phyloP scores from a whole-genome alignment of 2,888 invertebrate genomes.

The Spisula subtruncata region DNA sequence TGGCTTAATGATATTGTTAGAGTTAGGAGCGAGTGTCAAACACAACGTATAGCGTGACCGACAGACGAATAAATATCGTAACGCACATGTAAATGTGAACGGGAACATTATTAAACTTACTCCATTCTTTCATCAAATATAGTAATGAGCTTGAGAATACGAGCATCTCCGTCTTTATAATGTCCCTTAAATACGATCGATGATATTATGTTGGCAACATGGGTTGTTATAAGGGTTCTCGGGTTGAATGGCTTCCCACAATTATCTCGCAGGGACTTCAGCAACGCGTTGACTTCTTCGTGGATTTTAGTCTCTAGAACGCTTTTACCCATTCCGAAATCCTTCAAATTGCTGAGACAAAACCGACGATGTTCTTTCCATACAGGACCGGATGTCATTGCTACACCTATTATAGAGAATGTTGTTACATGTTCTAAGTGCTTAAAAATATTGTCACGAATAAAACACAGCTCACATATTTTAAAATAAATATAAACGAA shows the following conservation, averaged over 20 bases:
- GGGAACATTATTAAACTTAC: neutral
- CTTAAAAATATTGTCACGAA: too few species aligned
- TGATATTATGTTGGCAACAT: constrained; percentile 58
- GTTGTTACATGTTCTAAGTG: too few species aligned
- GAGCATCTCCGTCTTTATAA: constrained; percentile 49
- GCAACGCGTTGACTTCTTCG: constrained; percentile 37
- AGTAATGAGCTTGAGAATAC: constrained; percentile 31
- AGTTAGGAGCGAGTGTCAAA: too few species aligned
- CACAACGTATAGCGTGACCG: too few species aligned
- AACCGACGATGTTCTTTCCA: constrained; percentile 59
- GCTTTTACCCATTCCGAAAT: constrained; percentile 61
- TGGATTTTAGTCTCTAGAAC: constrained; percentile 52
- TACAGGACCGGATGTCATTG: neutral
- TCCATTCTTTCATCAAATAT: constrained; percentile 34
- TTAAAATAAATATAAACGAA: too few species aligned
- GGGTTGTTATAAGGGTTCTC: constrained; percentile 32
- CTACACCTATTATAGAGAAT: neutral
- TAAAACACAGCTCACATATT: too few species aligned
- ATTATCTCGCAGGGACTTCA: constrained; percentile 30
- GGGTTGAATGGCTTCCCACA: constrained; percentile 47
- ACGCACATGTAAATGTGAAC: too few species aligned
- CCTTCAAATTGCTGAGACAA: constrained; percentile 42
- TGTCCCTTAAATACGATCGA: constrained; percentile 51
- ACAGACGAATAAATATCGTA: too few species aligned
- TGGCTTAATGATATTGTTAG: too few species aligned